Conservation (phyloP, 2,888 invertebrate genomes). For the Auanema freiburgensis region DNA sequence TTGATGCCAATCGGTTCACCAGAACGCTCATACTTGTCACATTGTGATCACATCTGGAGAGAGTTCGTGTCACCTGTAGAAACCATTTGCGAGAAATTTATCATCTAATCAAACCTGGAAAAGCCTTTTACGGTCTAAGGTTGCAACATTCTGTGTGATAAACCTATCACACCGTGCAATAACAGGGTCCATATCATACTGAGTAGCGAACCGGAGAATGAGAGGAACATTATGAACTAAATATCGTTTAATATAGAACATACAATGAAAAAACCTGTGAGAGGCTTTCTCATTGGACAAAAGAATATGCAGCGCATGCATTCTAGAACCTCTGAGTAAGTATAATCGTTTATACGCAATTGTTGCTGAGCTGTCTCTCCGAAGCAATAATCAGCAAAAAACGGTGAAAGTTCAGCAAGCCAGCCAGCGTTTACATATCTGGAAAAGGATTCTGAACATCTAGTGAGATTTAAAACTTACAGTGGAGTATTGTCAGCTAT, state of each 20-base stretch:
- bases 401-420: constrained; percentile 52
- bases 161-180: constrained; percentile 51
- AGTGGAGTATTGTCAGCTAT: too few species aligned
- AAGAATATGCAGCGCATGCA: constrained; percentile 52
- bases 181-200: constrained; percentile 48
- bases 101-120: constrained; percentile 41
- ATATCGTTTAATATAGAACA: constrained; percentile 1
- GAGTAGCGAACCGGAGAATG: constrained; percentile 42
- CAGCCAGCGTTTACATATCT: constrained; percentile 54
- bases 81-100: constrained; percentile 2
- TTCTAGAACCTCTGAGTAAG: constrained; percentile 46
- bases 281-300: constrained; percentile 53
- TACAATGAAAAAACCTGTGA: constrained; percentile 32
- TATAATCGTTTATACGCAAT: constrained; percentile 37
- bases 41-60: constrained; percentile 52
- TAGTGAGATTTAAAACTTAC: background rate
- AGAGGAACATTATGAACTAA: constrained; percentile 44
- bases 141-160: constrained; percentile 40
- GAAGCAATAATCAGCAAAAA: constrained; percentile 42
- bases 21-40: constrained; percentile 48
- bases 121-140: constrained; percentile 45
- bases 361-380: constrained; percentile 28
- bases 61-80: constrained; percentile 46
- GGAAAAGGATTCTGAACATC: constrained; percentile 3
- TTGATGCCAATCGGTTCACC: constrained; percentile 44